These are phyloP conservation scores for Aphis craccivora DNA, from an alignment of 1,140 invertebrate species.

Conservation along the genomic window DNA sequence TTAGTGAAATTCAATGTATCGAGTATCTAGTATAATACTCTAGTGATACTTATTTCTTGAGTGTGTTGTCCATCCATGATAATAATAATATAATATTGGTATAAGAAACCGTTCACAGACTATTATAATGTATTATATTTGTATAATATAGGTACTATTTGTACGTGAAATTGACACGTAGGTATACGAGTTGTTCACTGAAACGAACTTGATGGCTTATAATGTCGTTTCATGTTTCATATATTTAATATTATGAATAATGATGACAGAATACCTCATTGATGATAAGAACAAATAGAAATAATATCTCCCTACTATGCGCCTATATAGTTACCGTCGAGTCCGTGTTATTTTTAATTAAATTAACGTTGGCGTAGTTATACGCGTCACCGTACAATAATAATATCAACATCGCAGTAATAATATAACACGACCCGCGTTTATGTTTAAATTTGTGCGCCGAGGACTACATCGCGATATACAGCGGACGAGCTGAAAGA, in stretches of 20 bases:
- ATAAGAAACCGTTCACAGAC: too few relatives aligned
- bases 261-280: neutral
- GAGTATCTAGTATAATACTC: too few relatives aligned
- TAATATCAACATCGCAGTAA: neutral
- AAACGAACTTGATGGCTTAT: neutral
- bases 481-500: neutral
- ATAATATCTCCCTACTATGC: neutral
- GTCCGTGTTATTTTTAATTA: neutral
- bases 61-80: too few relatives aligned
- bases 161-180: neutral
- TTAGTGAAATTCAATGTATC: too few relatives aligned
- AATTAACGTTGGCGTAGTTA: neutral
- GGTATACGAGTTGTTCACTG: neutral
- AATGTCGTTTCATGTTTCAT: neutral
- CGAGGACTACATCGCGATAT: neutral
- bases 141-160: too few relatives aligned
- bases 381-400: neutral
- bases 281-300: neutral
- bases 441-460: neutral
- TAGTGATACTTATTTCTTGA: too few relatives aligned
- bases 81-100: too few relatives aligned
- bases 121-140: too few relatives aligned
- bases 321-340: neutral
- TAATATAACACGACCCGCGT: neutral
- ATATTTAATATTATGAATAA: neutral